Evolutionary conservation across 2,888 invertebrate genomes (phyloP).

Genomic region (Andrena trimmerana): DNA sequence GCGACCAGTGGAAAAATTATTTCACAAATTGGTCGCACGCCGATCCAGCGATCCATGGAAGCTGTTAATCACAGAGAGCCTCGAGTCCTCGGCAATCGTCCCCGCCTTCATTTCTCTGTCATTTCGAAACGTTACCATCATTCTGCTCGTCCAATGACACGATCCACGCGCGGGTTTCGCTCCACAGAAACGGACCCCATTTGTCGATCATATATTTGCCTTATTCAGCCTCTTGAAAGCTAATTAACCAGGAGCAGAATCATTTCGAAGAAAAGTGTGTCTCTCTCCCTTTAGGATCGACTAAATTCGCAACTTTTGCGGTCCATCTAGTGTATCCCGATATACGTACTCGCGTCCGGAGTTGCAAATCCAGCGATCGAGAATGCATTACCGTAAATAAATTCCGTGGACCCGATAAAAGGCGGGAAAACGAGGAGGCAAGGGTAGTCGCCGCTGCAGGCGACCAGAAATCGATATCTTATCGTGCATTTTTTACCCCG

Average conservation of each 20-base stretch:
- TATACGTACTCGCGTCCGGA: not conserved
- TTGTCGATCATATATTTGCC: not conserved
- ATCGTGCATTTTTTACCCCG: conserved; percentile 15
- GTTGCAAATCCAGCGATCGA: conserved; percentile 21
- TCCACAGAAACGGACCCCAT: conserved; percentile 9
- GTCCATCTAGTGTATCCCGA: not conserved
- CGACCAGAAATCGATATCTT: conserved; percentile 48
- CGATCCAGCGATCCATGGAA: conserved; percentile 44
- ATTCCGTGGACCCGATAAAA: conserved; percentile 26
- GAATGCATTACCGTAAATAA: conserved; percentile 42
- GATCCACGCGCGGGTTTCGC: conserved; percentile 3
- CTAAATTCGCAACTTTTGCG: not conserved
- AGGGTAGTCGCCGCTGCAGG: not conserved
- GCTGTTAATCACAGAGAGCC: conserved; percentile 64
- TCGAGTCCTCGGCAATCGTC: conserved; percentile 46
- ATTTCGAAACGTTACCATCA: conserved; percentile 20
- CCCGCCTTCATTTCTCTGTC: conserved; percentile 48
- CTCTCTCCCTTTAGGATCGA: not conserved
- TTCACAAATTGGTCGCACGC: conserved; percentile 57
- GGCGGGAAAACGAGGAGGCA: not conserved
- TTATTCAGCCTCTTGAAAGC: not conserved
- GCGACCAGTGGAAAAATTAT: conserved; percentile 57
- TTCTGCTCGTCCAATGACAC: conserved; percentile 32
- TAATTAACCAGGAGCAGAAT: no score
- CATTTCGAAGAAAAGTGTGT: not conserved